These are phyloP conservation scores for Ladona fulva DNA, from an alignment of 1,140 invertebrate species.

Conservation along the genomic window DNA sequence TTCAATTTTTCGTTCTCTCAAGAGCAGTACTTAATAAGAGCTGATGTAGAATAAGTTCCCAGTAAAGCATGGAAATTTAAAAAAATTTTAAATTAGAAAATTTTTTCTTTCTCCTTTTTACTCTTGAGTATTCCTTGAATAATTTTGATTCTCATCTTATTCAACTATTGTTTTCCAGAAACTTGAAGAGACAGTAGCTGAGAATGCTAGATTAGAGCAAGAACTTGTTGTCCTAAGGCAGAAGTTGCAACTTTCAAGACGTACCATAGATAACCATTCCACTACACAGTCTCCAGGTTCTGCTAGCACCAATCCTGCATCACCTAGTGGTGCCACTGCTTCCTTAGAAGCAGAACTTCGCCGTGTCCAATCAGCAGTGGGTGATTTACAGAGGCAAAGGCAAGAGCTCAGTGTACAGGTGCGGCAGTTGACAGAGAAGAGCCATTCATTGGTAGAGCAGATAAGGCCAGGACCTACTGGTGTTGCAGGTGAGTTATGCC, in stretches of 20 bases:
- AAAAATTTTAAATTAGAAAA: too few relatives aligned
- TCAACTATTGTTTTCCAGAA: slow-evolving; percentile 45
- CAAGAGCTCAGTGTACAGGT: slow-evolving; percentile 74
- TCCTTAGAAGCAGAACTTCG: slow-evolving; percentile 70
- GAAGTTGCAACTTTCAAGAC: slow-evolving; percentile 62
- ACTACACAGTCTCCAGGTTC: slow-evolving; percentile 14
- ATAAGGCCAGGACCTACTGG: slow-evolving; percentile 40
- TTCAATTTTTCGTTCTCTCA: too few relatives aligned
- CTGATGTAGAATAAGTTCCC: too few relatives aligned
- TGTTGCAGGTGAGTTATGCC: slow-evolving; percentile 28
- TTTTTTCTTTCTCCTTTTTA: too few relatives aligned
- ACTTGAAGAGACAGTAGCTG: slow-evolving; percentile 81
- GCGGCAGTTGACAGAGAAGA: slow-evolving; percentile 66
- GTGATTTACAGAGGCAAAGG: slow-evolving; percentile 71
- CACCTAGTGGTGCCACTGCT: slow-evolving; percentile 41
- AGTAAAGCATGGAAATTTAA: too few relatives aligned
- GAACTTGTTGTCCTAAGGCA: slow-evolving; percentile 74
- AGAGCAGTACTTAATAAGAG: too few relatives aligned
- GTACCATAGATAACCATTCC: slow-evolving; percentile 29
- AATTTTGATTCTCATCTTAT: too few relatives aligned
- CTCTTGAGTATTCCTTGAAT: too few relatives aligned
- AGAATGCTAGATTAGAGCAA: slow-evolving; percentile 78
- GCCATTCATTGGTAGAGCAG: slow-evolving; percentile 46
- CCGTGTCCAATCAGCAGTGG: slow-evolving; percentile 71
- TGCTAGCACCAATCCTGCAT: slow-evolving; percentile 14